Conservation (phyloP, 2,888 invertebrate genomes). For the Ypsolopha scabrella region DNA sequence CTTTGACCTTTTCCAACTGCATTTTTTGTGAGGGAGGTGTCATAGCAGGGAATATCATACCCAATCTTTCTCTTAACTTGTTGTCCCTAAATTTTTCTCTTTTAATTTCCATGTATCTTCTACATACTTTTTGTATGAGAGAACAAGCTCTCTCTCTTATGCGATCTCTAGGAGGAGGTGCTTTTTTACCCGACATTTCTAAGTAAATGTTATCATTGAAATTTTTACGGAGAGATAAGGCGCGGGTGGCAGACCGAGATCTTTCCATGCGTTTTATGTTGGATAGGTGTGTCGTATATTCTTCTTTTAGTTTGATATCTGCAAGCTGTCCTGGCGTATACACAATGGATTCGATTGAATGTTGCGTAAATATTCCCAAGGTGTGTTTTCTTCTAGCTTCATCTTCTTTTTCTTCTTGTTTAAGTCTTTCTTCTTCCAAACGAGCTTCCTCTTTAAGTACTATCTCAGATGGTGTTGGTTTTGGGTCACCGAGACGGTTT, state of each 20-base stretch:
- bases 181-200: conserved; percentile 48
- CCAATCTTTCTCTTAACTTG: conserved; percentile 56
- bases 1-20: conserved; percentile 53
- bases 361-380: conserved; percentile 31
- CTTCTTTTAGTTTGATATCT: conserved; percentile 25
- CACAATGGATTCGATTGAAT: conserved; percentile 21
- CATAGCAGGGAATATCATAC: conserved; percentile 68
- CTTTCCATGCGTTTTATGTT: conserved; percentile 59
- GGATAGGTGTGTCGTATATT: conserved; percentile 31
- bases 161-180: conserved; percentile 26
- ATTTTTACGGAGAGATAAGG: conserved; percentile 28
- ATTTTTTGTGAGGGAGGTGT: conserved; percentile 49
- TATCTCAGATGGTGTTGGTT: conserved; percentile 42
- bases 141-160: conserved; percentile 30
- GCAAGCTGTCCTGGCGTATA: conserved; percentile 36
- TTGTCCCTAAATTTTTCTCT: conserved; percentile 40
- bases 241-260: conserved; percentile 24
- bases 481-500: conserved; percentile 45
- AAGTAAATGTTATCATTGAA: conserved; percentile 44
- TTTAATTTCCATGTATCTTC: conserved; percentile 51
- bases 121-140: conserved; percentile 41
- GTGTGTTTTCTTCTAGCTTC: conserved; percentile 32
- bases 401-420: conserved; percentile 34
- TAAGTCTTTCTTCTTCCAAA: conserved; percentile 30
- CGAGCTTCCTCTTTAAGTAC: conserved; percentile 33